phyloP scores from a whole-genome alignment of 2,888 invertebrate species.

The Cephalotes varians region DNA sequence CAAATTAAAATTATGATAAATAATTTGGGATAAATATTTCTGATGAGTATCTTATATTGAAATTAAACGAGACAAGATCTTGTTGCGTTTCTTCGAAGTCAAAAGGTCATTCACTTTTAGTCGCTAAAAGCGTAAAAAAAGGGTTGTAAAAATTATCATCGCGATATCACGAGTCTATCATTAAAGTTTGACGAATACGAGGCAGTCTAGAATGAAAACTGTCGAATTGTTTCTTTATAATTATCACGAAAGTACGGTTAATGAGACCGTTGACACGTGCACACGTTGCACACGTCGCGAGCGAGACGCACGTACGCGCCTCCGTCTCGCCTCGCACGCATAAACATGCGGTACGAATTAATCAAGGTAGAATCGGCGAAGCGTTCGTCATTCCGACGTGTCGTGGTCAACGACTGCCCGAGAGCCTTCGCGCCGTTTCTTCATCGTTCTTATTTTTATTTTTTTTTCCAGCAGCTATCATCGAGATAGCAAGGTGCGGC shows the following conservation, averaged over 20 bases:
- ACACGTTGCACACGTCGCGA: background rate
- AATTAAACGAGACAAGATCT: background rate
- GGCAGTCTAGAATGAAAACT: background rate
- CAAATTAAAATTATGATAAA: background rate
- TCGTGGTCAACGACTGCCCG: slow-evolving; percentile 66
- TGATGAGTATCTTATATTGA: too few species aligned
- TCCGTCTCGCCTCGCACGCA: slow-evolving; percentile 23
- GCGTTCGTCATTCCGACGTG: slow-evolving; percentile 56
- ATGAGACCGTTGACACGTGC: background rate
- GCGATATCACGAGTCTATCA: background rate
- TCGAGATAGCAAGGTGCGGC: background rate
- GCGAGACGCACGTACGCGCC: slow-evolving; percentile 4
- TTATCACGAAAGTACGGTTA: background rate
- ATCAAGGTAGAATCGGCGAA: slow-evolving; percentile 64
- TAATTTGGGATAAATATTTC: background rate
- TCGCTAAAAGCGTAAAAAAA: too few species aligned
- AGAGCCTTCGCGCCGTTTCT: slow-evolving; percentile 56
- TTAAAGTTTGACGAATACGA: background rate
- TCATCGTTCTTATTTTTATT: slow-evolving; percentile 16
- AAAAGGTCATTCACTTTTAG: background rate
- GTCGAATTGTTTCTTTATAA: background rate
- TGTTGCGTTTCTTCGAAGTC: background rate
- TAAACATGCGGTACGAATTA: slow-evolving; percentile 62
- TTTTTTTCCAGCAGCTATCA: background rate
- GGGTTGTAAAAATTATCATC: background rate